Evolutionary conservation across 2,888 invertebrate genomes (phyloP).

Genomic region (Rambutsinella grinnellia): DNA sequence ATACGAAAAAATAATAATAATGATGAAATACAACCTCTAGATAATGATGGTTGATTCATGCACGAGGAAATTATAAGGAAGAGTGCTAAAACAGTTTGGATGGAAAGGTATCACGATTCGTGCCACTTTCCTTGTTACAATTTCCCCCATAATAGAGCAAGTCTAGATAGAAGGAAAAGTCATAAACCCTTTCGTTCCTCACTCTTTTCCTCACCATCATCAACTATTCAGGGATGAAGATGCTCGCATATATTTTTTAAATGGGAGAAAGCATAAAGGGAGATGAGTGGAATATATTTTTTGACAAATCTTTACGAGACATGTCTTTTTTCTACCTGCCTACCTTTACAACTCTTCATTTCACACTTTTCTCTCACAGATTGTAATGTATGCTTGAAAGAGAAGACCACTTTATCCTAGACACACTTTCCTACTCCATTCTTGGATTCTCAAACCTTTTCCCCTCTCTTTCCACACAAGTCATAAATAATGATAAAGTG

Average conservation of each 20-base stretch:
- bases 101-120: no score
- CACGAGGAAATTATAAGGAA: no score
- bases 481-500: slow-evolving; percentile 56
- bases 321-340: slow-evolving; percentile 27
- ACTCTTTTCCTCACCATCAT: no score
- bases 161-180: no score
- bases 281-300: slow-evolving; percentile 7
- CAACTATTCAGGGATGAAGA: neutral
- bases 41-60: slow-evolving; percentile 1
- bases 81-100: no score
- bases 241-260: neutral
- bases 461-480: slow-evolving; percentile 30
- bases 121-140: no score
- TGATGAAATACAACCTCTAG: slow-evolving; percentile 2
- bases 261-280: neutral
- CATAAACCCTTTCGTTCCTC: no score
- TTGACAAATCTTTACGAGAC: slow-evolving; percentile 53
- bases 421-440: neutral
- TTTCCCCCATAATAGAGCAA: no score
- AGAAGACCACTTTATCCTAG: neutral
- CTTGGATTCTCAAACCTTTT: no score
- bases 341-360: neutral
- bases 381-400: neutral
- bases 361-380: no score
- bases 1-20: slow-evolving; percentile 11